Base-by-base conservation (phyloP, 2,888 invertebrate genomes). In the Caenorhabditis sp. region DNA sequence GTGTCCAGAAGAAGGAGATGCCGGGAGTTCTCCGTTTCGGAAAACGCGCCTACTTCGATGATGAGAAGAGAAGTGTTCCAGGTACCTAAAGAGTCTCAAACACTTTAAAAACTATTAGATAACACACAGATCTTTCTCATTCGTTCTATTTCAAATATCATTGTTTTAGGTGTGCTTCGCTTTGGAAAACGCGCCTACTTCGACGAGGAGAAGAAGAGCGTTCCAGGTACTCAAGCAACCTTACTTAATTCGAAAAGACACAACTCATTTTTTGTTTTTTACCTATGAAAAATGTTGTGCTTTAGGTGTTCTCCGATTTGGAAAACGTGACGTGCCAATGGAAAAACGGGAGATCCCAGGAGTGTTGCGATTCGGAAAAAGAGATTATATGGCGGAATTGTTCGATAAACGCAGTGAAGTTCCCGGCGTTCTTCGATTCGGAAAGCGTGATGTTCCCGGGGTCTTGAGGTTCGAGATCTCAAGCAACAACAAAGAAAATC, bases 51-150 rank as follows among this genome's bases (percentile, higher is more conserved):
- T n/a, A n/a, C n/a, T 62, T 70, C 47, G 68, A 83, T 20, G 79
- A 85, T 47, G 87, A 86, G 74, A 85, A 85, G 82, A 86, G 84
- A 58, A 83, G 84, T 47, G 84, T 88, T 37, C 87, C 87, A 69
- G 87, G 87, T 85, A 64, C 53, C 15, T 22, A 44, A 9, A 2
- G 28, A 47, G 20, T 15, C 13, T 2, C 13, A 2, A 2, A 13
- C 40, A 40, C 6, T 40, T 32, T 32, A 9, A n/a, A n/a, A 22
- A 40, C 24, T 13, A 9, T 44, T 28, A 28, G 1, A 13, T 13
- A 37, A 50, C 26, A 20, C 35, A 53, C n/a, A n/a, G 32, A 9
- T 32, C 13, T 50, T 22, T 22, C 24, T 56, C n/a, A n/a, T n/a
- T n/a, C n/a, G n/a, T n/a, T n/a, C n/a, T n/a, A n/a, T n/a, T n/a